A percentile compares a stretch with the other conserved stretches of the same genome.
Conservation (phyloP, 1,140 invertebrate genomes). For the Hydropsyche tenuis region DNA sequence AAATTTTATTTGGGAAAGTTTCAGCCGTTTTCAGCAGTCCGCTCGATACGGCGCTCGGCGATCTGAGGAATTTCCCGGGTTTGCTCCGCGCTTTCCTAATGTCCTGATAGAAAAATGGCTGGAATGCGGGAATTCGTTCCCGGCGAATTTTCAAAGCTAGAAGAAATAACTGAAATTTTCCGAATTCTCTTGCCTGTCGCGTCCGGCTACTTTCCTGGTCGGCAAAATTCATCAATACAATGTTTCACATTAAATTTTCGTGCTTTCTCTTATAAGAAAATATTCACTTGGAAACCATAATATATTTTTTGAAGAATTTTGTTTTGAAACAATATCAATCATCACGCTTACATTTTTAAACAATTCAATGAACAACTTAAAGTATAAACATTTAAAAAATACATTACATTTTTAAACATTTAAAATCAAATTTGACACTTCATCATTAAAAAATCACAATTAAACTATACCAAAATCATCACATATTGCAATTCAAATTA, state of each 20-base stretch:
- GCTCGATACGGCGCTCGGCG: not conserved
- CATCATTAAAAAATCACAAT: too few species aligned
- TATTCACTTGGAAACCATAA: not conserved
- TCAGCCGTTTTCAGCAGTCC: not conserved
- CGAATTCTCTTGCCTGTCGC: slow-evolving; percentile 50
- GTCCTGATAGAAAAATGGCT: slow-evolving; percentile 60
- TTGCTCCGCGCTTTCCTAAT: slow-evolving; percentile 43
- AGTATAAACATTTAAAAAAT: too few species aligned
- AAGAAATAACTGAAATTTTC: slow-evolving; percentile 54
- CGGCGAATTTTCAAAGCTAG: slow-evolving; percentile 29
- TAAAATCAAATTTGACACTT: too few species aligned
- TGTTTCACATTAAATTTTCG: slow-evolving; percentile 48
- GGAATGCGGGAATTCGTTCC: slow-evolving; percentile 62
- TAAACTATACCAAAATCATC: too few species aligned
- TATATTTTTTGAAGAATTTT: not conserved
- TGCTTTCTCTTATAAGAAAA: slow-evolving; percentile 18
- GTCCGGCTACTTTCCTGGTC: slow-evolving; percentile 53
- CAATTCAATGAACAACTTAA: too few species aligned
- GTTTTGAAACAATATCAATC: too few species aligned
- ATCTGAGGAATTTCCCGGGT: slow-evolving; percentile 21
- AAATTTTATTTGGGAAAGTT: not conserved
- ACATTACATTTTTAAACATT: too few species aligned
- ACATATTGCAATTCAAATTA: too few species aligned
- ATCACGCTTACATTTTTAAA: too few species aligned
- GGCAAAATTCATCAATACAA: slow-evolving; percentile 60